Conservation (phyloP, 2,888 invertebrate species). For the Drosophila antonietae region DNA sequence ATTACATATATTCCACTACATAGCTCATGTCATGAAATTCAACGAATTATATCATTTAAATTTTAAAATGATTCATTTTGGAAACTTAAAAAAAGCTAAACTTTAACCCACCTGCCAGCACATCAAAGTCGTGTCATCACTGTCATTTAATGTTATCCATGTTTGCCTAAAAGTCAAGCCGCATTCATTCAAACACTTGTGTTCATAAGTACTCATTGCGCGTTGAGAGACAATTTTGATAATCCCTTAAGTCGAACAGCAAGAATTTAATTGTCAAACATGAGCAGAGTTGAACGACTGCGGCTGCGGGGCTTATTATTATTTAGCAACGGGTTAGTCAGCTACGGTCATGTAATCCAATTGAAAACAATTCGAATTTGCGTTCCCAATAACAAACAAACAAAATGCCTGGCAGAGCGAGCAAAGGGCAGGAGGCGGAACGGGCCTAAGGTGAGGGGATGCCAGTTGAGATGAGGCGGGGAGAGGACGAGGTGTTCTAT, state of each 20-base stretch:
- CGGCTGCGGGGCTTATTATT: constrained; percentile 33
- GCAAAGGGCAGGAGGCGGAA: background rate
- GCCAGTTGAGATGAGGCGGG: background rate
- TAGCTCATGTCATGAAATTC: no score
- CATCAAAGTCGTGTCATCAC: background rate
- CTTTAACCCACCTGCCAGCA: background rate
- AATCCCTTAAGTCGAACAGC: constrained; percentile 51
- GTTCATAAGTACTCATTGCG: constrained; percentile 28
- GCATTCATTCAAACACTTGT: constrained; percentile 25
- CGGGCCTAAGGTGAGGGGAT: constrained; percentile 5
- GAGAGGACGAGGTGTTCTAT: constrained; percentile 28
- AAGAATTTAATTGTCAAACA: constrained; percentile 45
- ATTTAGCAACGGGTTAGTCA: constrained; percentile 50
- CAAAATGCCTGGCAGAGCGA: background rate
- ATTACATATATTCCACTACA: no score
- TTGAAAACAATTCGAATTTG: constrained; percentile 73
- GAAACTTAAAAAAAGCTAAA: background rate
- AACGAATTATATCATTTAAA: background rate
- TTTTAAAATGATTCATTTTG: no score
- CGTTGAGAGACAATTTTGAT: constrained; percentile 26
- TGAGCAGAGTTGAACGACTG: background rate
- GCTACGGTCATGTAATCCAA: constrained; percentile 65
- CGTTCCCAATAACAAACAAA: constrained; percentile 47
- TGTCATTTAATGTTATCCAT: constrained; percentile 8
- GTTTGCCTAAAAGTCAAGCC: constrained; percentile 49